Evolutionary conservation across 2,113 vertebrate genomes (phyloP), one percentile per base, ranked within the genome.

Genomic region (Brachirus orientalis): DNA sequence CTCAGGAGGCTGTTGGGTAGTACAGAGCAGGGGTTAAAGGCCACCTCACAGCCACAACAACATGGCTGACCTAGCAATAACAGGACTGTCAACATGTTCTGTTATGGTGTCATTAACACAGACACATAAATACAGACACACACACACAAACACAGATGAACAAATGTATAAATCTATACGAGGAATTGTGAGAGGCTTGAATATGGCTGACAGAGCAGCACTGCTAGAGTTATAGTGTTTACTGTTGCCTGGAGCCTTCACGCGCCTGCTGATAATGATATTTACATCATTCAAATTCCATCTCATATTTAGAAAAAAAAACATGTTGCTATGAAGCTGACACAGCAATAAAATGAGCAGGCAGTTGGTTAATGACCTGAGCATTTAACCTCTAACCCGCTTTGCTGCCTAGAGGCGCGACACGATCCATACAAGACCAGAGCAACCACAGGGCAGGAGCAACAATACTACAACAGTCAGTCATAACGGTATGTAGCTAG

Each of bases 21-120:
- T n/a, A n/a, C n/a, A n/a, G n/a, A 35, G 33, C 0, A 16, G 41
- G 16, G 64, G 61, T 78, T 65, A 85, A 55, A 80, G 71, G 70
- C 1, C 78, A 67, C 22, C 57, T n/a, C 1, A 14, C 33, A 63
- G 60, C 46, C 38, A 73, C 62, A 63, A 47, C 50, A 47, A 56
- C 63, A 72, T 41, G 76, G 69, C 86, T 83, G 80, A 83, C 22
- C 28, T 6, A 48, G 82, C 80, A 80, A 74, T 72, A 83, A 73
- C 35, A 67, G 66, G 38, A 7, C 18, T 6, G 57, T 6, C 53
- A 47, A 50, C 59, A 51, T 54, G 40, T 40, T 50, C 11, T 41
- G 18, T 63, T 53, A 50, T 19, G 10, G 50, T 37, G 50, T 43
- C 48, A 79, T 77, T 69, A 81, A 73, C 56, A 41, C 38, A 40